Conservation (phyloP, 2,797 vertebrate species). For the Pachyuromys duprasi region DNA sequence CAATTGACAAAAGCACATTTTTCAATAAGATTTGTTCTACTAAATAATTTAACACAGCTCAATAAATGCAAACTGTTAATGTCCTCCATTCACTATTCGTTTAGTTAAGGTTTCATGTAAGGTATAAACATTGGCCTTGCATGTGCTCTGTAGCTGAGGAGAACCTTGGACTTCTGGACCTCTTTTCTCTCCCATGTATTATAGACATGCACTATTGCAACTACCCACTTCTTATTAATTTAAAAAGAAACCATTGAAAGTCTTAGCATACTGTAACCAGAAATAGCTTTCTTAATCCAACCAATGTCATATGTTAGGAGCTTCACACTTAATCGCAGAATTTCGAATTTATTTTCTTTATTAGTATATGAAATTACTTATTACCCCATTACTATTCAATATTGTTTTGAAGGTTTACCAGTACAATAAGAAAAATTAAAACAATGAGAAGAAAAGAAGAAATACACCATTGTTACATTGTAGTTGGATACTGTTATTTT, state of each 20-base stretch:
- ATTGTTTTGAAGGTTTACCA: background rate
- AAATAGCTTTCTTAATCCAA: background rate
- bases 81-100: background rate
- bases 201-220: background rate
- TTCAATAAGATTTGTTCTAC: background rate
- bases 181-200: background rate
- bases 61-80: background rate
- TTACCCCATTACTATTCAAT: background rate
- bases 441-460: background rate
- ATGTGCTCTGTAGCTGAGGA: background rate
- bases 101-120: background rate
- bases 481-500: background rate
- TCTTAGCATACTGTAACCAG: background rate
- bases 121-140: background rate
- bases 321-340: background rate
- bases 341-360: background rate
- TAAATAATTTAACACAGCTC: background rate
- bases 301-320: background rate
- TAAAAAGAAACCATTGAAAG: background rate
- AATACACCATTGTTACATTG: background rate
- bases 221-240: background rate
- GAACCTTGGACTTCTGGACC: background rate
- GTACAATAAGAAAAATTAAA: slow-evolving; percentile 5
- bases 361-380: slow-evolving; percentile 12
- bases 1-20: background rate